A percentile compares a stretch with the other conserved stretches of the same genome.
Evolutionary conservation across 2,888 invertebrate genomes (phyloP).

Genomic region (Cactoblastis cactorum): DNA sequence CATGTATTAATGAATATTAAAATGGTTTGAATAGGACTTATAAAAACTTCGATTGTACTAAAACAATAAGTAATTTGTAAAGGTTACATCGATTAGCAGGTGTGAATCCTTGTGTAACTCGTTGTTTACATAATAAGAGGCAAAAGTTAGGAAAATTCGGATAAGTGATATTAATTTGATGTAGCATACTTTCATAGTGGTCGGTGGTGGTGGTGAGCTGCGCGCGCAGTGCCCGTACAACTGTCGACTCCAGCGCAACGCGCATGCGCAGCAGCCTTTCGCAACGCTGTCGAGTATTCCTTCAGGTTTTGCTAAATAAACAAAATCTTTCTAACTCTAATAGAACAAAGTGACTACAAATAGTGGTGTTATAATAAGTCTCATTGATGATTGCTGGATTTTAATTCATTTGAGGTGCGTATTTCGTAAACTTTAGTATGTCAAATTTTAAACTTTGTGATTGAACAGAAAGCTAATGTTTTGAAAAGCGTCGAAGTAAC

Average conservation of each 20-base stretch:
- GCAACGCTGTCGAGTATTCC: not conserved
- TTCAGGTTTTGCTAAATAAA: not conserved
- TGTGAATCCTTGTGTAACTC: constrained; percentile 25
- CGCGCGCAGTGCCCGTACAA: constrained; percentile 51
- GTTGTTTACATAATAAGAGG: constrained; percentile 51
- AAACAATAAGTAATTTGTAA: not conserved
- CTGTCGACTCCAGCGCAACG: constrained; percentile 57
- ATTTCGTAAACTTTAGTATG: not conserved
- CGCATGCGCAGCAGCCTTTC: constrained; percentile 29
- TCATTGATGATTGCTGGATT: constrained; percentile 4
- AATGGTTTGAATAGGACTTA: too few species aligned
- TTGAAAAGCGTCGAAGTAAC: not conserved
- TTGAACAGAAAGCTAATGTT: not conserved
- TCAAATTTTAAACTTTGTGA: not conserved
- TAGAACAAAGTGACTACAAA: constrained; percentile 3
- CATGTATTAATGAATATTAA: too few species aligned
- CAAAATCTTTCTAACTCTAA: not conserved
- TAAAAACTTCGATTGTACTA: too few species aligned
- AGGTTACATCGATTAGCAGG: constrained; percentile 15
- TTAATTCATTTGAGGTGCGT: constrained; percentile 1
- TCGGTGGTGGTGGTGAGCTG: constrained; percentile 30
- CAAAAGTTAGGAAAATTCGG: constrained; percentile 55
- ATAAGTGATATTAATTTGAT: constrained; percentile 69
- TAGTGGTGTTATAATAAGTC: constrained; percentile 1
- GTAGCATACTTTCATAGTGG: constrained; percentile 66